Base-by-base conservation (phyloP, 1,140 invertebrate species). In the Drosophila funebris region DNA sequence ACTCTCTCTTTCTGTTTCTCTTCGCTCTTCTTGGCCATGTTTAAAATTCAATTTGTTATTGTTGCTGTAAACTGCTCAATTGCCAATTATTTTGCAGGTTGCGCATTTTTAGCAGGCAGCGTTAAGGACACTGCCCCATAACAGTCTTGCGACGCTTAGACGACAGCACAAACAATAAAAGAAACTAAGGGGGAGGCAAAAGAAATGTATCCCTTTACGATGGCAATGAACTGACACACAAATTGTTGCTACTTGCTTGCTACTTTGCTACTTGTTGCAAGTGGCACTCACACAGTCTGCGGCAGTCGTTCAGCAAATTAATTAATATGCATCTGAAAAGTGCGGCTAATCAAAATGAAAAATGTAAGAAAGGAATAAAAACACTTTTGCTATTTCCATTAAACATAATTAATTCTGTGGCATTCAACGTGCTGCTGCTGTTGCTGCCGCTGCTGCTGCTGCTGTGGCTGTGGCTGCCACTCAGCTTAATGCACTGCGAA, bases 11-110 rank as follows among this genome's bases (percentile, higher is more conserved):
- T n/a, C n/a, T n/a, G n/a, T n/a, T n/a, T n/a, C n/a, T n/a, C n/a
- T n/a, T n/a, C n/a, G n/a, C n/a, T n/a, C n/a, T n/a, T n/a, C n/a
- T n/a, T n/a, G n/a, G n/a, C 74, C 75, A 80, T 85, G 84, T 77
- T 1, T 20, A 61, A 61, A 60, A 46, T 36, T 11, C 29, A 63
- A 36, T 62, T 53, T 64, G 54, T 76, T 79, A 54, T 66, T 54
- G 13, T n/a, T 44, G 62, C 41, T 85, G 82, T 78, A 78, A 87
- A 87, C 77, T 56, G 44, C 56, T 54, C 78, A 87, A 87, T 82
- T 78, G 83, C 78, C 82, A 87, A 82, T 88, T 78, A 78, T 73
- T 76, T 75, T 67, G 62, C 82, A 85, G 7, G 67, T 3, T 11
- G 11, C n/a, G 4, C 33, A 13, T n/a, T n/a, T n/a, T n/a, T n/a